Base-by-base conservation (phyloP, 2,888 invertebrate species). In the Meiosimyza decipiens region DNA sequence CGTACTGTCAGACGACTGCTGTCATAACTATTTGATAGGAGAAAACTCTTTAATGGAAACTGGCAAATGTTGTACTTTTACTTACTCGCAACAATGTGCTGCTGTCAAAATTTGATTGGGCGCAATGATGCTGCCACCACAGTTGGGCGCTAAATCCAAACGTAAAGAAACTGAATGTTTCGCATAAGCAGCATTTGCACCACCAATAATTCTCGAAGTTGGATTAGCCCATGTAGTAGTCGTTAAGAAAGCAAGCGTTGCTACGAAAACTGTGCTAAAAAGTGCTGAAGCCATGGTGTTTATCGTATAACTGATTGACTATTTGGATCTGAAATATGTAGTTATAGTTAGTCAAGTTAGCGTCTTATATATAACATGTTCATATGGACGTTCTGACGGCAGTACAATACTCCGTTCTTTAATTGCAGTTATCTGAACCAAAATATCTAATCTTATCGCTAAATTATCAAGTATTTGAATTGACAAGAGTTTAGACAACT, bases 121-220 rank as follows among this genome's bases (percentile, higher is more conserved):
- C 0, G 77, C 76, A 18, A 84, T 12, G 16, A 85, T 84, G 67
- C 74, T 79, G 12, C 80, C 87, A 13, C 87, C 86, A 66, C 87
- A 87, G 1, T 77, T 75, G 73, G 85, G 84, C 3, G 77, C 79
- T 18, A 77, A 77, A 62, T 84, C 80, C 59, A 82, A 73, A 16
- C 86, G 81, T 40, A 87, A 74, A 0, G 88, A 88, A 9, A 82
- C 82, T 67, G 84, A 84, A 75, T 83, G 83, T 3, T 76, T 80
- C 3, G 76, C 80, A 28, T 77, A 69, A 0, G 7, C 59, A 2
- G 86, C 86, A 68, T 85, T 82, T 3, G 74, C 75, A 2, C 88
- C 88, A 60, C 83, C 86, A 72, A 80, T 55, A 62, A 86, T 85
- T 49, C 84, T 76, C 12, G 68, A 64, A 55, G 75, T 67, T 4